Evolutionary conservation across 2,888 invertebrate species (phyloP).

Genomic region (Drosophila merina): DNA sequence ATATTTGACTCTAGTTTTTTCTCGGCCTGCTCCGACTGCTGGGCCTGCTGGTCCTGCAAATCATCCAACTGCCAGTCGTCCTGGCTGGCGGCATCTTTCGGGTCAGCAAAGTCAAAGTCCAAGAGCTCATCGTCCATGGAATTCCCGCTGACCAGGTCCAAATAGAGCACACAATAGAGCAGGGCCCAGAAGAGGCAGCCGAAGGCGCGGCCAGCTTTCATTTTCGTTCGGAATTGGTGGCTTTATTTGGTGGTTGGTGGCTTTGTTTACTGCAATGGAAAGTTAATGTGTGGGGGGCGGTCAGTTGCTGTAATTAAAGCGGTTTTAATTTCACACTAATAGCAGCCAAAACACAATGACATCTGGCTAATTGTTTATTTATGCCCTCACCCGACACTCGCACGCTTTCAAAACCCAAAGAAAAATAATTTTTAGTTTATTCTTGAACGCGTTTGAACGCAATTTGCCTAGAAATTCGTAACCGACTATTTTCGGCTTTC

Average conservation of each 20-base stretch:
- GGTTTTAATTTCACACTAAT: slow-evolving; percentile 34
- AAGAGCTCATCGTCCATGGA: slow-evolving; percentile 65
- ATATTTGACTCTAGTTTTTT: slow-evolving; percentile 60
- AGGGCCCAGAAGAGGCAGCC: slow-evolving; percentile 69
- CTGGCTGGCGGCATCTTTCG: slow-evolving; percentile 80
- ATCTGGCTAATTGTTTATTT: slow-evolving; percentile 44
- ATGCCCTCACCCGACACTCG: slow-evolving; percentile 42
- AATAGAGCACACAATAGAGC: slow-evolving; percentile 69
- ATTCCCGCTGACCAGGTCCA: slow-evolving; percentile 58
- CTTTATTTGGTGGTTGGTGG: slow-evolving; percentile 35
- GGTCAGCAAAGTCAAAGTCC: slow-evolving; percentile 77
- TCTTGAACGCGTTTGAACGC: slow-evolving; percentile 24
- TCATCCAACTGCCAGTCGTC: slow-evolving; percentile 79
- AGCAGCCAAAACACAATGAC: slow-evolving; percentile 31
- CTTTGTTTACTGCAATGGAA: slow-evolving; percentile 55
- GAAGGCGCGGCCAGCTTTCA: slow-evolving; percentile 65
- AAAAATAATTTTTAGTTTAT: slow-evolving; percentile 30
- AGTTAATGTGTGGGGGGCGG: slow-evolving; percentile 61
- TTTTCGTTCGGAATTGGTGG: slow-evolving; percentile 46
- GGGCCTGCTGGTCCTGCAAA: slow-evolving; percentile 50
- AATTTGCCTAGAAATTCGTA: slow-evolving; percentile 17
- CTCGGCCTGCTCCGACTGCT: slow-evolving; percentile 47
- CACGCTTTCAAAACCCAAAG: slow-evolving; percentile 65
- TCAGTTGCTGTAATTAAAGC: slow-evolving; percentile 66
- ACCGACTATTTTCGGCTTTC: slow-evolving; percentile 44